Percentiles rank a stretch among this genome's conserved stretches.
phyloP scores from a whole-genome alignment of 2,797 vertebrate genomes.

The Spinibarbus caldwelli region DNA sequence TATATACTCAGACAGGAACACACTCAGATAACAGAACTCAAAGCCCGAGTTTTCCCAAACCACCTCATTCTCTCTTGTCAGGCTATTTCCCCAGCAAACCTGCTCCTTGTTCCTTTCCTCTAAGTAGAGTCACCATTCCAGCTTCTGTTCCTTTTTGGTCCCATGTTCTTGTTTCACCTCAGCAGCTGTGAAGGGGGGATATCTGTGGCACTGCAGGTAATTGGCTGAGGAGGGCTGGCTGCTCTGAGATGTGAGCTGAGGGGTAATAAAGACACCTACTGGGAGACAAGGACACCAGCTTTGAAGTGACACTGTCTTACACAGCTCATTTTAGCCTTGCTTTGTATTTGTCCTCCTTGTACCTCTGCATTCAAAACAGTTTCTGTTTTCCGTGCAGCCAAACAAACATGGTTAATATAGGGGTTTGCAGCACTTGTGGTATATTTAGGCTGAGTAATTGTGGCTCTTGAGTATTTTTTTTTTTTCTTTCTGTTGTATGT shows the following conservation, averaged over 20 bases:
- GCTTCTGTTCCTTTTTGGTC: conserved; percentile 29
- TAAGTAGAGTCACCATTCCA: conserved; percentile 35
- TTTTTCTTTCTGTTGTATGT: background rate
- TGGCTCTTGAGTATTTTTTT: background rate
- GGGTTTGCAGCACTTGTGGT: conserved; percentile 5
- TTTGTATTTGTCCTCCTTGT: conserved; percentile 29
- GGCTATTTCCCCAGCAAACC: conserved; percentile 28
- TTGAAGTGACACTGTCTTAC: conserved; percentile 28
- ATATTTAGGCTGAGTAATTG: conserved; percentile 17
- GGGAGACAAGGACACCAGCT: conserved; percentile 36
- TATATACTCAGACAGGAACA: background rate
- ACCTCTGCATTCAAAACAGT: conserved; percentile 25
- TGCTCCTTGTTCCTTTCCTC: conserved; percentile 30
- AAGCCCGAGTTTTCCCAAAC: conserved; percentile 4
- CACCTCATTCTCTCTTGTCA: background rate
- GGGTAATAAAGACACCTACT: conserved; percentile 30
- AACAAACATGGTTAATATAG: conserved; percentile 11
- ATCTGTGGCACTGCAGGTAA: conserved; percentile 50
- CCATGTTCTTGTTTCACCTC: conserved; percentile 26
- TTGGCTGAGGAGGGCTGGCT: conserved; percentile 55
- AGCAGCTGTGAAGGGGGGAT: conserved; percentile 17
- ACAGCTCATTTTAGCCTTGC: conserved; percentile 28
- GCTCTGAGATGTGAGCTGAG: conserved; percentile 48
- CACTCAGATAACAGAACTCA: conserved; percentile 11
- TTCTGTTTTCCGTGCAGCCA: background rate